A percentile compares a stretch with the other conserved stretches of the same genome.
Conservation (phyloP, 2,113 vertebrate genomes). For the Crotalus tigris region DNA sequence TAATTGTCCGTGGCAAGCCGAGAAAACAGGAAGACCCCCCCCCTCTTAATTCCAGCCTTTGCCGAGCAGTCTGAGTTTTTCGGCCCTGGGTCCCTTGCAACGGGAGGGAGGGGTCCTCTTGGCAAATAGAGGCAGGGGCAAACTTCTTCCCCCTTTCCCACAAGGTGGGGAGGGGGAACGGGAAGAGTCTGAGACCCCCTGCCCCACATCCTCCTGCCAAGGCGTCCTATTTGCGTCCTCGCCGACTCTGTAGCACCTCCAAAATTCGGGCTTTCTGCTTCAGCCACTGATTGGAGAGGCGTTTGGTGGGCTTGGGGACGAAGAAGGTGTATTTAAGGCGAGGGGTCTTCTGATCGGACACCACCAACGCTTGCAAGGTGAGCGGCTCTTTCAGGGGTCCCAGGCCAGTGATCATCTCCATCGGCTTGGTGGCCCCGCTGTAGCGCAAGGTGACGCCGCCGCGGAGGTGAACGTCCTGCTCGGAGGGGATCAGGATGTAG, state of each 20-base stretch:
- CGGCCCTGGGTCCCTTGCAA: not conserved
- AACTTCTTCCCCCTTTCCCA: not conserved
- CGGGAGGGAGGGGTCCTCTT: not conserved
- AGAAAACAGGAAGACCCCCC: not conserved
- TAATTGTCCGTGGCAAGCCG: not conserved
- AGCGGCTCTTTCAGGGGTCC: conserved; percentile 64
- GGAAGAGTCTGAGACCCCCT: not conserved
- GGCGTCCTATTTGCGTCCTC: not conserved
- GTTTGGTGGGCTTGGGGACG: not conserved
- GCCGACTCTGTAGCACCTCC: conserved; percentile 50
- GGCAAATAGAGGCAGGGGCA: not conserved
- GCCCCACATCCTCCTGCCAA: not conserved
- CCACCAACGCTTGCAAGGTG: conserved; percentile 67
- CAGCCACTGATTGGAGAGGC: conserved; percentile 44
- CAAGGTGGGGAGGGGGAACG: too few species aligned
- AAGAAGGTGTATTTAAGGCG: conserved; percentile 71
- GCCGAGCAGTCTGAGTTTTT: not conserved
- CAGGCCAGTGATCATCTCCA: conserved; percentile 49
- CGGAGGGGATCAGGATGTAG: conserved; percentile 59
- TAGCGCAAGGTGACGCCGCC: conserved; percentile 55
- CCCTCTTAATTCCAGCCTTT: too few species aligned
- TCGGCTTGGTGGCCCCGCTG: conserved; percentile 63
- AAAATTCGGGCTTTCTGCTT: conserved; percentile 65
- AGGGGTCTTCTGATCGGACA: conserved; percentile 22
- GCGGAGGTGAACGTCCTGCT: conserved; percentile 48